A percentile compares a stretch with the other conserved stretches of the same genome.
phyloP scores from a whole-genome alignment of 2,888 invertebrate species.

The Linnaemya vulpina region DNA sequence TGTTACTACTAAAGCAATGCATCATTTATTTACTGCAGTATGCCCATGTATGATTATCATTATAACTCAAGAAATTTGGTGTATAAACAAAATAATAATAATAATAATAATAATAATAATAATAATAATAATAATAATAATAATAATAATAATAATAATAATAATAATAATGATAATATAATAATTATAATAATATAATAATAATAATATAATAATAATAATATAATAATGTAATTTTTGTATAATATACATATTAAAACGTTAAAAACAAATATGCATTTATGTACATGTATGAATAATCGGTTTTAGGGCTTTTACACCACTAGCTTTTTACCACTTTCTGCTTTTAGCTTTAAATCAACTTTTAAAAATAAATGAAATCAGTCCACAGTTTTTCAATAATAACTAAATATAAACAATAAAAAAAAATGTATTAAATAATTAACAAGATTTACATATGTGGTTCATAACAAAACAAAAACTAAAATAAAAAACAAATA shows the following conservation, averaged over 20 bases:
- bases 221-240: neutral
- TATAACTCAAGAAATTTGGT: conserved; percentile 35
- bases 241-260: conserved; percentile 27
- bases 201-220: too few species aligned
- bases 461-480: conserved; percentile 58
- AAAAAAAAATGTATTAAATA: conserved; percentile 54
- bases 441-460: conserved; percentile 53
- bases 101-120: too few species aligned
- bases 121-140: neutral
- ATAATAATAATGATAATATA: neutral
- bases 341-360: conserved; percentile 39
- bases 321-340: conserved; percentile 38
- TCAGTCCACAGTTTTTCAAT: conserved; percentile 72
- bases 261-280: neutral
- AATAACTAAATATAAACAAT: conserved; percentile 54
- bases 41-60: neutral
- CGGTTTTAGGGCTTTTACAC: conserved; percentile 42
- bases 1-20: too few species aligned
- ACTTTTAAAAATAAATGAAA: conserved; percentile 71
- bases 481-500: conserved; percentile 42
- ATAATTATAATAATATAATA: too few species aligned
- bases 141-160: neutral
- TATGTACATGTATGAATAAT: conserved; percentile 35
- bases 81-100: conserved; percentile 35
- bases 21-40: too few species aligned